phyloP scores from a whole-genome alignment of 2,888 invertebrate species.

The Merodon equestris region DNA sequence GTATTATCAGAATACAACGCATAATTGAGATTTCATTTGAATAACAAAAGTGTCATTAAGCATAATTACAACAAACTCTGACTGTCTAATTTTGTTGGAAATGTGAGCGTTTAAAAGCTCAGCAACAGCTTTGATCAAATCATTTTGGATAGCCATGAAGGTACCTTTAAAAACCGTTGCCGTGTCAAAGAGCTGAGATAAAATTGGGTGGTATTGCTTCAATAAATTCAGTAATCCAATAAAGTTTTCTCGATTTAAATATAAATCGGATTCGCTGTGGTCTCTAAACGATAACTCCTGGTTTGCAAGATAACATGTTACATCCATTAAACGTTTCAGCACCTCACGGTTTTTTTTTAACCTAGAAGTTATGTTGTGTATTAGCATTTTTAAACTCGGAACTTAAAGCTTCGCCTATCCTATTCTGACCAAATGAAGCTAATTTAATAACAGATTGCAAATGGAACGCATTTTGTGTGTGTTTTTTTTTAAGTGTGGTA shows the following conservation, averaged over 20 bases:
- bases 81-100: slow-evolving; percentile 15
- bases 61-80: slow-evolving; percentile 26
- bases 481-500: too few species aligned
- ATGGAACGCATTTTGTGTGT: not conserved
- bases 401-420: slow-evolving; percentile 22
- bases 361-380: slow-evolving; percentile 32
- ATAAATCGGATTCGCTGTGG: too few species aligned
- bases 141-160: slow-evolving; percentile 15
- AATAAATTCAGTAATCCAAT: slow-evolving; percentile 9
- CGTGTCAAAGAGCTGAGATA: slow-evolving; percentile 6
- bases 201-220: slow-evolving; percentile 5
- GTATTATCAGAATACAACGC: too few species aligned
- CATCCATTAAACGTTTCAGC: slow-evolving; percentile 29
- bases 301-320: slow-evolving; percentile 22
- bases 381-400: slow-evolving; percentile 11
- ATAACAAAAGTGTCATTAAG: slow-evolving; percentile 13
- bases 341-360: slow-evolving; percentile 34
- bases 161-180: slow-evolving; percentile 19
- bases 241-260: slow-evolving; percentile 9
- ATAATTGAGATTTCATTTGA: slow-evolving; percentile 26
- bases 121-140: slow-evolving; percentile 10
- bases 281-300: slow-evolving; percentile 2
- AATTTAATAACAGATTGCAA: slow-evolving; percentile 22
- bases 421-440: slow-evolving; percentile 24
- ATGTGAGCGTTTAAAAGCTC: slow-evolving; percentile 1